phyloP scores from a whole-genome alignment of 1,140 invertebrate species.

The Drosophila kepulauana region DNA sequence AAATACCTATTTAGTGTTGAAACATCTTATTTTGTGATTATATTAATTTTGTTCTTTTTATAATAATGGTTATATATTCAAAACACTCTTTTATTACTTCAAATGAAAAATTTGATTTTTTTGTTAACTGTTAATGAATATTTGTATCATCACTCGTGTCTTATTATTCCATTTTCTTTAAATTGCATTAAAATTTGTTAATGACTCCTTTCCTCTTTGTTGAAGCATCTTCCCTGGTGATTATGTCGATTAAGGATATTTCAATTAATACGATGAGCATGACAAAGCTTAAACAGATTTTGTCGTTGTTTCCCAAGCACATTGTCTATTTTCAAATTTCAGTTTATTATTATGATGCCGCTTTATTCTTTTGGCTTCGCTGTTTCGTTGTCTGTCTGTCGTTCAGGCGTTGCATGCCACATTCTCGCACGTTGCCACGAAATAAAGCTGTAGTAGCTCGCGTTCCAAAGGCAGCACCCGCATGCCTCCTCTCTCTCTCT shows the following conservation, averaged over 20 bases:
- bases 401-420: conserved; percentile 6
- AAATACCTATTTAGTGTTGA: too few species aligned
- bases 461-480: conserved; percentile 15
- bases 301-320: neutral
- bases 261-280: conserved; percentile 7
- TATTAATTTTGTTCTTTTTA: too few species aligned
- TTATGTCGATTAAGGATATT: conserved; percentile 3
- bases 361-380: neutral
- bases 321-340: conserved; percentile 8
- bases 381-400: neutral
- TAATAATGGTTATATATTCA: too few species aligned
- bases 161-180: too few species aligned
- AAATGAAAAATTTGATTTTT: too few species aligned
- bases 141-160: too few species aligned
- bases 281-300: neutral
- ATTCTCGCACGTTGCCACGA: conserved; percentile 43
- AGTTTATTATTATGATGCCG: conserved; percentile 15
- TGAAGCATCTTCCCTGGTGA: neutral
- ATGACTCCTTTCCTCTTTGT: neutral
- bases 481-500: neutral
- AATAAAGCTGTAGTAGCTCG: conserved; percentile 58
- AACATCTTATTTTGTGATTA: too few species aligned
- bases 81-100: too few species aligned
- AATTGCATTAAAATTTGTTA: neutral
- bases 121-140: too few species aligned